Percentiles rank a stretch among this genome's conserved stretches.
These are phyloP conservation scores for Drosophila cognata DNA, from an alignment of 2,888 invertebrate genomes.

Conservation along the genomic window DNA sequence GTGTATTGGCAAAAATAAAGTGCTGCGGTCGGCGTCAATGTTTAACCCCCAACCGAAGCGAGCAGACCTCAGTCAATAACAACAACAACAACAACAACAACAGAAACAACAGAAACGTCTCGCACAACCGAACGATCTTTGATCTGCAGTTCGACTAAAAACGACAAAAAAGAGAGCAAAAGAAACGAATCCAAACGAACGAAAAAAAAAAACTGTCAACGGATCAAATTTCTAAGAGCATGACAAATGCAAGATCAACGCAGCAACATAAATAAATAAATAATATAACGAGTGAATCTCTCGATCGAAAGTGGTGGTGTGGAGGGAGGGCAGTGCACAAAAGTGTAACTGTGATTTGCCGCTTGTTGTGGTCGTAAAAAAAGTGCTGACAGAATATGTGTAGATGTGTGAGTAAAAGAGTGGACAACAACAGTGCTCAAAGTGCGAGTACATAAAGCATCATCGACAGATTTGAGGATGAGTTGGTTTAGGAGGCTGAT, in stretches of 20 bases:
- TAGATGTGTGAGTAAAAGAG: conserved; percentile 1
- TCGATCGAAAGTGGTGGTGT: conserved; percentile 14
- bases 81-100: conserved; percentile 11
- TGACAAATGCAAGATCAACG: conserved; percentile 64
- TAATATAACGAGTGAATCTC: conserved; percentile 34
- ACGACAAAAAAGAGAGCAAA: conserved; percentile 4
- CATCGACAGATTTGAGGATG: conserved; percentile 23
- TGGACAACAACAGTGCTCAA: conserved; percentile 18
- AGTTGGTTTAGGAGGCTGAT: neutral
- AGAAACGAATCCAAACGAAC: neutral
- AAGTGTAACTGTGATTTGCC: conserved; percentile 49
- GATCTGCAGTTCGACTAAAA: conserved; percentile 60
- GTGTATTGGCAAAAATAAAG: conserved; percentile 38
- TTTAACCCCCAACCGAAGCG: conserved; percentile 58
- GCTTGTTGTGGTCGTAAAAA: conserved; percentile 7
- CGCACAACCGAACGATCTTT: conserved; percentile 76
- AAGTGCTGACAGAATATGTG: conserved; percentile 46
- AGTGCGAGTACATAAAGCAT: conserved; percentile 74
- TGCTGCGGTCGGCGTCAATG: conserved; percentile 63
- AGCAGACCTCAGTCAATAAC: conserved; percentile 32
- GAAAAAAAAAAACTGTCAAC: conserved; percentile 69
- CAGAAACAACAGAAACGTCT: conserved; percentile 32
- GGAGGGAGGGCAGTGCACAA: conserved; percentile 24
- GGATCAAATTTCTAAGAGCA: conserved; percentile 76
- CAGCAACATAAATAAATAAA: conserved; percentile 21